Percentiles rank a stretch among this genome's conserved stretches.
Conservation (phyloP, 2,888 invertebrate species). For the Cheilosia impressa region DNA sequence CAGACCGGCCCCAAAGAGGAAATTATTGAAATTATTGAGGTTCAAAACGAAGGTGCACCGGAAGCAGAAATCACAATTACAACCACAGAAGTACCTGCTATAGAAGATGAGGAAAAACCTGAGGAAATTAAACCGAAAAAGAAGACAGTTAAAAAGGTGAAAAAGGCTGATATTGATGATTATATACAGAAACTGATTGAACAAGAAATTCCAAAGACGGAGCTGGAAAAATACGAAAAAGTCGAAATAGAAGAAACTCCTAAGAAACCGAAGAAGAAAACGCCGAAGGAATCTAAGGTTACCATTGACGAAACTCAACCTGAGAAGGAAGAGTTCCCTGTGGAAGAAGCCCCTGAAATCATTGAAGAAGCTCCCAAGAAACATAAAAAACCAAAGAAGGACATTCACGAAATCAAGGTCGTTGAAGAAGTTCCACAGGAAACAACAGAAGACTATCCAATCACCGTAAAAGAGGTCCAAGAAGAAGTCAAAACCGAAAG, state of each 20-base stretch:
- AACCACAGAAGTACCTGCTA: constrained; percentile 77
- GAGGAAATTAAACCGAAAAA: constrained; percentile 75
- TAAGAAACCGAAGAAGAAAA: constrained; percentile 79
- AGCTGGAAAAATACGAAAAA: constrained; percentile 83
- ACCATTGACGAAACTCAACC: constrained; percentile 66
- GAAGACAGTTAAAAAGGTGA: constrained; percentile 81
- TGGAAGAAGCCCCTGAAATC: constrained; percentile 71
- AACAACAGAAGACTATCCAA: constrained; percentile 71
- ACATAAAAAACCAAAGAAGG: constrained; percentile 62
- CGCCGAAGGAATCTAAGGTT: constrained; percentile 69
- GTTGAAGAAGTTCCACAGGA: constrained; percentile 76
- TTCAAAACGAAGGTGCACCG: constrained; percentile 83
- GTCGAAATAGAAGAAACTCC: constrained; percentile 81
- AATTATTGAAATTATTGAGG: constrained; percentile 83
- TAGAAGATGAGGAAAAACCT: constrained; percentile 55
- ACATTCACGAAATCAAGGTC: constrained; percentile 63
- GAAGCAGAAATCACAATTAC: constrained; percentile 83
- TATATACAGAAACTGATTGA: constrained; percentile 82
- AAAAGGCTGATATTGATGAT: constrained; percentile 81
- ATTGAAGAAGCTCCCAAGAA: constrained; percentile 69
- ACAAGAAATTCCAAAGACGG: constrained; percentile 82
- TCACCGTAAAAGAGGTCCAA: constrained; percentile 77
- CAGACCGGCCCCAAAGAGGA: constrained; percentile 84
- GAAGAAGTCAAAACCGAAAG: constrained; percentile 80
- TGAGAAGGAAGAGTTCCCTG: constrained; percentile 74